phyloP scores from a whole-genome alignment of 2,797 vertebrate species.

The Hemibagrus guttatus region DNA sequence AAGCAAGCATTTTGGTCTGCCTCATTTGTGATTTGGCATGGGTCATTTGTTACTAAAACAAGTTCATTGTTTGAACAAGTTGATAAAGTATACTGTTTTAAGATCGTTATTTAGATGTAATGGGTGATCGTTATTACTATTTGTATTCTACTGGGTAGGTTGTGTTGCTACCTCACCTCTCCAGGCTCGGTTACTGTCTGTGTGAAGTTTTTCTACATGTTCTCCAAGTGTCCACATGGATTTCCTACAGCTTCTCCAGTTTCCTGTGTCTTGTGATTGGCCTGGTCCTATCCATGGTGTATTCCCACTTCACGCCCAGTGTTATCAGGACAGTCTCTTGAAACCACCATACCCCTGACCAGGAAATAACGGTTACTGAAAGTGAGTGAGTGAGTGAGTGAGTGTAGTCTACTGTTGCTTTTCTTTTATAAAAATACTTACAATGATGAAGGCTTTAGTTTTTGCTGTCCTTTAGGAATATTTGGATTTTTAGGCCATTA shows the following conservation, averaged over 20 bases:
- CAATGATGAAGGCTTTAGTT: neutral
- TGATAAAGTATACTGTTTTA: slow-evolving; percentile 2
- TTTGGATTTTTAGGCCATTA: neutral
- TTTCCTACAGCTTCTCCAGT: neutral
- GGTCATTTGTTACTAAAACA: slow-evolving; percentile 14
- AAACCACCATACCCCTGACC: neutral
- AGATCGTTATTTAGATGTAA: neutral
- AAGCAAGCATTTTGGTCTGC: neutral
- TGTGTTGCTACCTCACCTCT: neutral
- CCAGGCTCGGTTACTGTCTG: neutral
- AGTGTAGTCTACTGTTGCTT: neutral
- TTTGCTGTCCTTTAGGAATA: neutral
- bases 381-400: neutral
- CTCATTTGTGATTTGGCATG: neutral
- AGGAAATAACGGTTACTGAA: neutral
- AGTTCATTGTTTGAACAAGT: neutral
- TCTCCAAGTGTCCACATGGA: neutral
- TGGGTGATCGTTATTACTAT: neutral
- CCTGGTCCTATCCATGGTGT: neutral
- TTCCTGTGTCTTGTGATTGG: neutral
- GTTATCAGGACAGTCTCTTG: neutral
- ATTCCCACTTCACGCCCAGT: no score
- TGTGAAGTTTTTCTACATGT: neutral
- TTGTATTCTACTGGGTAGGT: neutral
- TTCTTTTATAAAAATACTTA: neutral